Evolutionary conservation across 2,113 vertebrate species (phyloP).

Genomic region (Rattus norvegicus): DNA sequence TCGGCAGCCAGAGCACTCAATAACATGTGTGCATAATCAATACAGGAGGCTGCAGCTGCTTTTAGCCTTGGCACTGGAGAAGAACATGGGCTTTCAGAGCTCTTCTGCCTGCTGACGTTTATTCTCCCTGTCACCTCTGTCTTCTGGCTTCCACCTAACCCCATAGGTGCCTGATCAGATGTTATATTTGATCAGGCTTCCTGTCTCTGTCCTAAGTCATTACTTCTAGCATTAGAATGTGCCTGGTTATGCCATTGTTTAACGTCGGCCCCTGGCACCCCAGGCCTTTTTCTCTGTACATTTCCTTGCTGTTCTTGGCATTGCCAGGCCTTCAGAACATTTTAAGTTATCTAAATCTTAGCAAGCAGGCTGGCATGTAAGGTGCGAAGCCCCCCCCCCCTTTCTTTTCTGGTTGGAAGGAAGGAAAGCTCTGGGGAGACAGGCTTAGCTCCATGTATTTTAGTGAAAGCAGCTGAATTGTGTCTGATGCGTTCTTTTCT

Average conservation of each 20-base stretch:
- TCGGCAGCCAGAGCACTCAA: conserved; percentile 78
- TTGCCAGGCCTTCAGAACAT: background rate
- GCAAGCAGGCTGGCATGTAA: background rate
- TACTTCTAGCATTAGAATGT: background rate
- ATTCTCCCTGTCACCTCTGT: background rate
- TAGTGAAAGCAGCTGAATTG: background rate
- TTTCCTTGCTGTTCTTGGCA: background rate
- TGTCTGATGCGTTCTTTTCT: background rate
- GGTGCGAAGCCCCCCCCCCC: background rate
- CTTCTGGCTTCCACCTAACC: background rate
- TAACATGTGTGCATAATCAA: conserved; percentile 83
- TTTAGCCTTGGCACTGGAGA: conserved; percentile 78
- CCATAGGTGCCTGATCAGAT: background rate
- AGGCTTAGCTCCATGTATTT: background rate
- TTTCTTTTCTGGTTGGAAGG: background rate
- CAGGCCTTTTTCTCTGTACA: background rate
- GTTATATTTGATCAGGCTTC: background rate
- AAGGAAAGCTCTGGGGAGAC: background rate
- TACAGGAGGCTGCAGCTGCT: conserved; percentile 81
- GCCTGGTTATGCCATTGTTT: background rate
- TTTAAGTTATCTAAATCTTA: background rate
- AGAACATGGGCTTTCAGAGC: conserved; percentile 78
- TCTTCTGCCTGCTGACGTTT: conserved; percentile 45
- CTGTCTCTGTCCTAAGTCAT: background rate
- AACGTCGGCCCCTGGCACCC: background rate